Conservation (phyloP, 2,797 vertebrate genomes). For the Alfaro cultratus region DNA sequence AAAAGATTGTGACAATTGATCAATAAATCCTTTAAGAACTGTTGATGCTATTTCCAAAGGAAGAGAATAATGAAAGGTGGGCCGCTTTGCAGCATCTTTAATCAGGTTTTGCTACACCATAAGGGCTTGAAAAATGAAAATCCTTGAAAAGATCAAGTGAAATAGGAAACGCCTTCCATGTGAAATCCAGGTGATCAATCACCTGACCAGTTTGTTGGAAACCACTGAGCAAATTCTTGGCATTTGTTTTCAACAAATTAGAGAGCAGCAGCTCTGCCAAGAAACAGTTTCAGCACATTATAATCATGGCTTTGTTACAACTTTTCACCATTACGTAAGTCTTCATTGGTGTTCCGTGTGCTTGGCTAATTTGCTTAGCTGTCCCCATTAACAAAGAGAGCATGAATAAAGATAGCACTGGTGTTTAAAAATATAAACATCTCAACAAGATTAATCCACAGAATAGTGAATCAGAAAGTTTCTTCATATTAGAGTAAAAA, state of each 20-base stretch:
- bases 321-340: conserved; percentile 6
- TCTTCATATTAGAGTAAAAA: background rate
- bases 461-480: background rate
- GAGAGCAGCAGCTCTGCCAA: conserved; percentile 29
- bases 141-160: background rate
- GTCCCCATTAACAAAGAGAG: background rate
- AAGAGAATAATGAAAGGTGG: background rate
- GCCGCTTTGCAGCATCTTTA: background rate
- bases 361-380: background rate
- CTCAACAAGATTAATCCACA: background rate
- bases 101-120: background rate
- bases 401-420: background rate
- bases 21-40: background rate
- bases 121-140: background rate
- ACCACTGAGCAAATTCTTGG: conserved; percentile 17
- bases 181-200: conserved; percentile 9
- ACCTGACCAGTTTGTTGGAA: conserved; percentile 19
- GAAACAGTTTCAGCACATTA: conserved; percentile 32
- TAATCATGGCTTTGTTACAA: conserved; percentile 35
- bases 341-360: conserved; percentile 1
- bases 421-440: background rate
- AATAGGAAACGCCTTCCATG: conserved; percentile 2
- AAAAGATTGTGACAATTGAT: background rate
- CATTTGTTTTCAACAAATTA: conserved; percentile 20
- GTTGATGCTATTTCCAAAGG: background rate